Evolutionary conservation across 2,797 vertebrate genomes (phyloP), one percentile per base, ranked within the genome.

Genomic region (Characodon lateralis): DNA sequence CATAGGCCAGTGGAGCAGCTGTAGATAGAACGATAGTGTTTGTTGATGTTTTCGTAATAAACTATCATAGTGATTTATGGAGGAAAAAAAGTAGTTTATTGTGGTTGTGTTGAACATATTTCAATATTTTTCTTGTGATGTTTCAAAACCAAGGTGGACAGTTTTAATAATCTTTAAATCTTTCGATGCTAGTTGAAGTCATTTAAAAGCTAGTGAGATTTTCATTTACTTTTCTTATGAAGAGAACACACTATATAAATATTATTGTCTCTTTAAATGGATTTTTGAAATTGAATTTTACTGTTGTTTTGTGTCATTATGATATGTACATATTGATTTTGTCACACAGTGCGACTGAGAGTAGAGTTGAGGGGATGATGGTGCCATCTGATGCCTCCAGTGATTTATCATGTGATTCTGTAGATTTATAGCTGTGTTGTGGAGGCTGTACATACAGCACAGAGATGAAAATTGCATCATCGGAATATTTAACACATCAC

Each of bases 21-120:
- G 88, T 91, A 93, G 91, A 93, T 88, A 86, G 83, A 90, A 81
- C 61, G 77, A 88, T 76, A 58, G 81, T 89, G 85, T 79, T 85
- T 90, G 83, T 89, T 78, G 85, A 81, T 91, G 89, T 94, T 94
- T 89, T 90, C 83, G 88, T 94, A 89, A 86, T 83, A 65, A 83
- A 77, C 78, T 91, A 79, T 90, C 84, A 88, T 88, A 82, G 88
- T 92, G 78, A 89, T 92, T 89, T 89, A 91, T 88, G 85, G 71
- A 89, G 82, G 79, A 87, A 90, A 87, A 88, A 86, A 89, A 81
- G 80, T 75, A 43, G 74, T 87, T 92, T 86, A 84, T 89, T 71
- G 91, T 95, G 88, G 88, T 91, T 89, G 92, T 94, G 93, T 95
- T 93, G 85, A 87, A 88, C 86, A 92, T 94, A 91, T 91, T 94